Conservation (phyloP, 35 echinoderm and acorn worm species). For the Apostichopus parvimensis region DNA sequence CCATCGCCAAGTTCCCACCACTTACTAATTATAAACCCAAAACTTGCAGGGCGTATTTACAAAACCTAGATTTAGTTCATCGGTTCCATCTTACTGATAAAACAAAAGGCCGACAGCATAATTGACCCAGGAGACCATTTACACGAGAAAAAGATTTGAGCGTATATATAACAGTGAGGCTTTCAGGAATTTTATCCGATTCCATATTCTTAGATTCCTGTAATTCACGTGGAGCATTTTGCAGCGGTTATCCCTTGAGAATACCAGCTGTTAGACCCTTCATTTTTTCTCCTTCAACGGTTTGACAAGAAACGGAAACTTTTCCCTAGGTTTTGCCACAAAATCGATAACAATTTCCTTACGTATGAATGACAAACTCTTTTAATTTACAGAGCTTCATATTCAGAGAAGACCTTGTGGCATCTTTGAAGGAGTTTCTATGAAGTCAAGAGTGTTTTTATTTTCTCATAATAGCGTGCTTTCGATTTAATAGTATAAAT, state of each 20-base stretch:
- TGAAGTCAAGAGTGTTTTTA: neutral
- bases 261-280: conserved; percentile 34
- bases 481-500: no score
- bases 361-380: conserved; percentile 17
- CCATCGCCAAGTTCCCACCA: no score
- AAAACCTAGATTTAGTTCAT: neutral
- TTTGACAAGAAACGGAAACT: conserved; percentile 33
- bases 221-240: conserved; percentile 3
- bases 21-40: neutral
- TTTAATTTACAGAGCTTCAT: neutral
- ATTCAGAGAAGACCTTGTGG: neutral
- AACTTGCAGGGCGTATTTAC: neutral
- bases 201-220: neutral
- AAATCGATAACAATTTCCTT: conserved; percentile 48
- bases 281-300: neutral
- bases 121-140: neutral
- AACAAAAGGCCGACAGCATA: neutral
- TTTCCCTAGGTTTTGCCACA: conserved; percentile 18
- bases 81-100: neutral
- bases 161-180: neutral
- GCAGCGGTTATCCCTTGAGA: conserved; percentile 16
- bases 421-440: neutral
- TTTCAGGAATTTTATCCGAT: neutral
- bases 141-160: neutral
- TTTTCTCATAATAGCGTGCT: no score